Percentiles rank a stretch among this genome's conserved stretches.
Evolutionary conservation across 2,888 invertebrate species (phyloP).

Genomic region (Eurytoma californica): DNA sequence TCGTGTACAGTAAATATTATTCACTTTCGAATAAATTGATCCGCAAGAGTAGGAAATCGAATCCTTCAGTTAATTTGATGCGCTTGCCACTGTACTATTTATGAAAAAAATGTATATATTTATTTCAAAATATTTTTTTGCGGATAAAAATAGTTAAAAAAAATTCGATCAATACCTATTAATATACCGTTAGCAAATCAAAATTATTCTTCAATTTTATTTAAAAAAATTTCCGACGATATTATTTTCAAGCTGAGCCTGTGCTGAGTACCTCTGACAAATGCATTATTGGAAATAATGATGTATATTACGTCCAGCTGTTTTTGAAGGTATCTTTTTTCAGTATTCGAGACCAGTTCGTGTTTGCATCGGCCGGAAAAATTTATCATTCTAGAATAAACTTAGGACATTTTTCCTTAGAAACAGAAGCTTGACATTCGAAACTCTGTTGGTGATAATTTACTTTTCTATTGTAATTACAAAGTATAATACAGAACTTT

Average conservation of each 20-base stretch:
- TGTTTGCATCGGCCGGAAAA: background rate
- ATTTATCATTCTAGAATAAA: conserved; percentile 21
- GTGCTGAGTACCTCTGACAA: conserved; percentile 1
- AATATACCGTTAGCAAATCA: too few relatives aligned
- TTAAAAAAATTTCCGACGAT: too few relatives aligned
- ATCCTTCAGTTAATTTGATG: too few relatives aligned
- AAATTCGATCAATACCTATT: too few relatives aligned
- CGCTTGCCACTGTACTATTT: too few relatives aligned
- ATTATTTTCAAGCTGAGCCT: background rate
- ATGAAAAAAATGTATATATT: too few relatives aligned
- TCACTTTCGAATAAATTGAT: too few relatives aligned
- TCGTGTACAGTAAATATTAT: too few relatives aligned
- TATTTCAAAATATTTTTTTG: too few relatives aligned
- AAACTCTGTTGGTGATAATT: conserved; percentile 14
- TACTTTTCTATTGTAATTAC: conserved; percentile 18
- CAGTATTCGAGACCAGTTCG: background rate
- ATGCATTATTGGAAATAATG: conserved; percentile 20
- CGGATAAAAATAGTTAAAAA: too few relatives aligned
- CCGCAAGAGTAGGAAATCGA: too few relatives aligned
- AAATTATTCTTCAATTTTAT: too few relatives aligned
- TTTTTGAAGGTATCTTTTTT: conserved; percentile 10
- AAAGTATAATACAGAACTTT: conserved; percentile 14
- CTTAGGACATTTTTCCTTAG: conserved; percentile 10
- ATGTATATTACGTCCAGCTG: background rate
- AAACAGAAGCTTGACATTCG: conserved; percentile 14